phyloP scores from a whole-genome alignment of 2,888 invertebrate genomes.

The Lasioglossum leucozonium region DNA sequence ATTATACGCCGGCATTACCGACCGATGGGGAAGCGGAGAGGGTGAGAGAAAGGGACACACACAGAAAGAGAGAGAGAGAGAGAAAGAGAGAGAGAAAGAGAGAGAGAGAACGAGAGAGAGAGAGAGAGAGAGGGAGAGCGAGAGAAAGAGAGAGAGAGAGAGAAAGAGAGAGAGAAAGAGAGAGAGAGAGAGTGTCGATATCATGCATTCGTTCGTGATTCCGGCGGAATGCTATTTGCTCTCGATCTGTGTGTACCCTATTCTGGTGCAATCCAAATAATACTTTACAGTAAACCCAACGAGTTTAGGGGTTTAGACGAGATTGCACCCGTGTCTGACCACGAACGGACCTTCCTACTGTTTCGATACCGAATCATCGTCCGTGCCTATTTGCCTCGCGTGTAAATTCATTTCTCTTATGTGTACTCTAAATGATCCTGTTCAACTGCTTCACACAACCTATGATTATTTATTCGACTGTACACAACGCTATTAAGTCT shows the following conservation, averaged over 20 bases:
- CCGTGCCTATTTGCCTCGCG: not conserved
- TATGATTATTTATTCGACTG: not conserved
- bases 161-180: too few species aligned
- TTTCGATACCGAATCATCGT: not conserved
- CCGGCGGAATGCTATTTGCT: slow-evolving; percentile 10
- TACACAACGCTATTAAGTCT: not conserved
- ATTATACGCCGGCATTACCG: slow-evolving; percentile 34
- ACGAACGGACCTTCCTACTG: not conserved
- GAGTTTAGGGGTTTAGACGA: slow-evolving; percentile 12
- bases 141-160: too few species aligned
- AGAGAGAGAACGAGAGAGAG: too few species aligned
- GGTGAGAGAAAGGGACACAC: not conserved
- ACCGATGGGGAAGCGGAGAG: not conserved
- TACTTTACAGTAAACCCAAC: not conserved
- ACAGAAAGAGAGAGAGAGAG: not conserved
- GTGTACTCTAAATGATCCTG: not conserved
- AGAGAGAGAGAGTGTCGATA: slow-evolving; percentile 24
- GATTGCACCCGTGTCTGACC: not conserved
- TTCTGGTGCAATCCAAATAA: slow-evolving; percentile 4
- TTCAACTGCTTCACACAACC: not conserved
- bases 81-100: slow-evolving; percentile 12
- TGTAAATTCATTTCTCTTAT: not conserved
- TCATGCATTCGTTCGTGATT: slow-evolving; percentile 28
- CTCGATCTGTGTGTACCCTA: not conserved
- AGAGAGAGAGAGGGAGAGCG: slow-evolving; percentile 1